phyloP scores from a whole-genome alignment of 2,113 vertebrate genomes.

The Lampris megalopsis region DNA sequence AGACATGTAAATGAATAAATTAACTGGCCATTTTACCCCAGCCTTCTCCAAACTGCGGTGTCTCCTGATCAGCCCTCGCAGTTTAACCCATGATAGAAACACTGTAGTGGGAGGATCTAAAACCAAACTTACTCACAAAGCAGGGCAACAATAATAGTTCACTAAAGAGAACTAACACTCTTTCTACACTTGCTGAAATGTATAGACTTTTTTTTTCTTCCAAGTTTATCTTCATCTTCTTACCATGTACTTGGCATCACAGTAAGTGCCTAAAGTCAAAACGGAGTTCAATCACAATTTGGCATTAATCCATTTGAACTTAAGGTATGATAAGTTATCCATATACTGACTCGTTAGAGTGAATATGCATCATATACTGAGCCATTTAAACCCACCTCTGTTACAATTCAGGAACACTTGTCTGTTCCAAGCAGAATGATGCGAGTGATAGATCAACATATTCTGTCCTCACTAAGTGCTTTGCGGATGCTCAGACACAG shows the following conservation, averaged over 20 bases:
- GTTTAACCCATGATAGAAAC: constrained; percentile 21
- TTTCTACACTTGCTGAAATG: too few relatives aligned
- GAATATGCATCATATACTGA: constrained; percentile 44
- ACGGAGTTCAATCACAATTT: constrained; percentile 32
- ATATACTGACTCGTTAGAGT: constrained; percentile 45
- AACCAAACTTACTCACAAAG: constrained; percentile 20
- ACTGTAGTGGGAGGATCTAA: constrained; percentile 26
- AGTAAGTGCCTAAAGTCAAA: not conserved
- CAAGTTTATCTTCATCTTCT: too few relatives aligned
- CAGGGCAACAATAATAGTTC: not conserved
- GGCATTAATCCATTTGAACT: constrained; percentile 17
- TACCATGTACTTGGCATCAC: not conserved
- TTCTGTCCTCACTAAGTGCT: constrained; percentile 8
- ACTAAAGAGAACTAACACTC: too few relatives aligned
- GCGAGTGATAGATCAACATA: constrained; percentile 25
- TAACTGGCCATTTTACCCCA: constrained; percentile 50
- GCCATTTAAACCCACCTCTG: constrained; percentile 30
- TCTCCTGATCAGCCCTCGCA: constrained; percentile 18
- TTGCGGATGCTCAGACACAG: not conserved
- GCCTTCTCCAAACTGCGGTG: not conserved
- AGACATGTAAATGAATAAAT: constrained; percentile 66
- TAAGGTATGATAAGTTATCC: constrained; percentile 43
- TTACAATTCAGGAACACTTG: not conserved
- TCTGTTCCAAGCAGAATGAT: not conserved
- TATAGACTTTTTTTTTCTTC: too few relatives aligned